phyloP scores from a whole-genome alignment of 2,888 invertebrate genomes.

The Meteorus cinctellus region DNA sequence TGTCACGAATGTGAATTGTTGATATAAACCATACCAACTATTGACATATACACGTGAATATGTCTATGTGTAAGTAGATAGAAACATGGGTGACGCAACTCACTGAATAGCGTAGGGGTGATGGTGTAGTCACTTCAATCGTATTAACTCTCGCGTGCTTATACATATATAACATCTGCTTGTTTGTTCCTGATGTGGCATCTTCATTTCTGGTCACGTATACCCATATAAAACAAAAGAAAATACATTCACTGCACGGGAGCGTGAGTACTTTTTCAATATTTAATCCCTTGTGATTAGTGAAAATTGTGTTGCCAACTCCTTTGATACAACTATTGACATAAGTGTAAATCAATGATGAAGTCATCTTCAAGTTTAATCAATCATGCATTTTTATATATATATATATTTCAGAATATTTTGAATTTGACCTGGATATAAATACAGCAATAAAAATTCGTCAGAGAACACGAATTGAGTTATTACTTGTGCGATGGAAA shows the following conservation, averaged over 20 bases:
- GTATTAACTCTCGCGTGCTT: conserved; percentile 41
- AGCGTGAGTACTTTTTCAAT: conserved; percentile 67
- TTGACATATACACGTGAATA: not conserved
- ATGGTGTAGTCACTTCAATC: conserved; percentile 43
- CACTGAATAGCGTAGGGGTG: conserved; percentile 16
- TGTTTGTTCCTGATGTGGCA: conserved; percentile 56
- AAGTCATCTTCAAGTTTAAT: too few relatives aligned
- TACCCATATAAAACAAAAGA: conserved; percentile 71
- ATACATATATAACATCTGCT: conserved; percentile 21
- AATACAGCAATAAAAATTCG: too few relatives aligned
- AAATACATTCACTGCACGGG: conserved; percentile 59
- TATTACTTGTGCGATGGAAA: too few relatives aligned
- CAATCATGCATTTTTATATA: too few relatives aligned
- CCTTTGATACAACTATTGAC: conserved; percentile 69
- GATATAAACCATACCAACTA: too few relatives aligned
- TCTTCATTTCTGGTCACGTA: conserved; percentile 73
- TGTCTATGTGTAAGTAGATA: not conserved
- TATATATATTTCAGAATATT: too few relatives aligned
- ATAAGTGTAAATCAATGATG: conserved; percentile 40
- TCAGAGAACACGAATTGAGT: too few relatives aligned
- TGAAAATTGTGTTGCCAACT: conserved; percentile 62
- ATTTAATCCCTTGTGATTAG: conserved; percentile 73
- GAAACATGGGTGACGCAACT: not conserved
- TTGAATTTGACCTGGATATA: too few relatives aligned
- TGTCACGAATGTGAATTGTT: too few relatives aligned